Conservation (phyloP, 2,888 invertebrate genomes). For the Ametastegia equiseti region DNA sequence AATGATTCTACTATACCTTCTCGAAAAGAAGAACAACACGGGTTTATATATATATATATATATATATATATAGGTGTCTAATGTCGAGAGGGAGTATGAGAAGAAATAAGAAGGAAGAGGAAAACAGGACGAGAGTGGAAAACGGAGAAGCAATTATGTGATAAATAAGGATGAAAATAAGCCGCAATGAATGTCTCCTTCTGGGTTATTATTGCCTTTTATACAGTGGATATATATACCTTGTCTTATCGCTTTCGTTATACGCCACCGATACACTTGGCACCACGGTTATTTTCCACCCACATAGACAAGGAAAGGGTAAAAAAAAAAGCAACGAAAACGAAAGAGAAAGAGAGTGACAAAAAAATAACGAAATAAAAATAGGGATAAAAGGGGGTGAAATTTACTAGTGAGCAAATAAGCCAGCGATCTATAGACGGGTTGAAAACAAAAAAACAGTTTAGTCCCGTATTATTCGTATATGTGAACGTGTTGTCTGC, state of each 20-base stretch:
- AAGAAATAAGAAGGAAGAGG: background rate
- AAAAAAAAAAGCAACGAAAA: too few species aligned
- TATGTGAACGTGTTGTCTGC: background rate
- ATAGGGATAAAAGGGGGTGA: too few species aligned
- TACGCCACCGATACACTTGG: background rate
- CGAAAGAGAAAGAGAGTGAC: too few species aligned
- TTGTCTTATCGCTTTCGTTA: background rate
- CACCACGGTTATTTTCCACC: too few species aligned
- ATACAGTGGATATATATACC: too few species aligned
- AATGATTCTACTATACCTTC: background rate
- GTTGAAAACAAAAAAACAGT: background rate
- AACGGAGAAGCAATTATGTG: slow-evolving; percentile 29
- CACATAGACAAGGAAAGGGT: too few species aligned
- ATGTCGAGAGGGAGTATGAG: background rate
- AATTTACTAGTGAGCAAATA: background rate
- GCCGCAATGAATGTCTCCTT: slow-evolving; percentile 35
- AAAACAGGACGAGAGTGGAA: background rate
- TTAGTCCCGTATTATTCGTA: background rate
- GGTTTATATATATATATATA: too few species aligned
- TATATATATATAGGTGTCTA: too few species aligned
- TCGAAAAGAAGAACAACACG: slow-evolving; percentile 19
- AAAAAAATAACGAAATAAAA: too few species aligned
- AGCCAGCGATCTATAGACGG: background rate
- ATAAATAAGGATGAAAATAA: slow-evolving; percentile 48
- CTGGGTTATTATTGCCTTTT: slow-evolving; percentile 36